Conservation (phyloP, 1,140 invertebrate species). For the Drosophila subpulchrella region DNA sequence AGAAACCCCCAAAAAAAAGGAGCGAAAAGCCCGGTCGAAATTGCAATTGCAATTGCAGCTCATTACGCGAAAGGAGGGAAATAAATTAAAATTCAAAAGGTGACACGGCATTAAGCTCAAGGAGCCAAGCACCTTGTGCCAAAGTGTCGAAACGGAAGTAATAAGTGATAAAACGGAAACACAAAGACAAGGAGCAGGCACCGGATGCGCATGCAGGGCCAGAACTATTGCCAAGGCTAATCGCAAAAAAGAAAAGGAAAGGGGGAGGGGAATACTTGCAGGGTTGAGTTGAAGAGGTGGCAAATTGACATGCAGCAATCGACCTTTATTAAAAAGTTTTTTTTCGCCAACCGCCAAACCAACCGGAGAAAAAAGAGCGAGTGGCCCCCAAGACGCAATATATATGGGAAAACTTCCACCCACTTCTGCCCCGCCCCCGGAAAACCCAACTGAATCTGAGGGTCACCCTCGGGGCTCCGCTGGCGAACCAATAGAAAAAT, state of each 20-base stretch:
- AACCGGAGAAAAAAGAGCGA: slow-evolving; percentile 25
- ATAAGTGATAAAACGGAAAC: slow-evolving; percentile 80
- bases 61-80: slow-evolving; percentile 51
- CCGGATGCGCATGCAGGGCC: slow-evolving; percentile 58
- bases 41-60: slow-evolving; percentile 61
- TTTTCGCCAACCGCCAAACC: slow-evolving; percentile 35
- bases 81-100: slow-evolving; percentile 77
- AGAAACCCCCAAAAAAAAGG: background rate
- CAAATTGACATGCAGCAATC: slow-evolving; percentile 82
- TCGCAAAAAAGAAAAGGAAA: slow-evolving; percentile 45
- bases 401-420: slow-evolving; percentile 50
- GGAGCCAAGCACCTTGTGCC: slow-evolving; percentile 44
- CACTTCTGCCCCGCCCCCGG: slow-evolving; percentile 12
- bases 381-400: slow-evolving; percentile 73
- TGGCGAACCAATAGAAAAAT: slow-evolving; percentile 74
- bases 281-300: slow-evolving; percentile 40
- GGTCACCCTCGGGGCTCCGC: slow-evolving; percentile 38
- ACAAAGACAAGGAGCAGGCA: slow-evolving; percentile 56
- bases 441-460: slow-evolving; percentile 27
- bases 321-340: slow-evolving; percentile 82
- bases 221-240: slow-evolving; percentile 78
- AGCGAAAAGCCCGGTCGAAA: slow-evolving; percentile 29
- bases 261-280: background rate
- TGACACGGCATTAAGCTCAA: slow-evolving; percentile 68
- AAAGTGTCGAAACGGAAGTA: slow-evolving; percentile 73